Conservation (phyloP, 2,113 vertebrate genomes). For the Diglossa brunneiventris region DNA sequence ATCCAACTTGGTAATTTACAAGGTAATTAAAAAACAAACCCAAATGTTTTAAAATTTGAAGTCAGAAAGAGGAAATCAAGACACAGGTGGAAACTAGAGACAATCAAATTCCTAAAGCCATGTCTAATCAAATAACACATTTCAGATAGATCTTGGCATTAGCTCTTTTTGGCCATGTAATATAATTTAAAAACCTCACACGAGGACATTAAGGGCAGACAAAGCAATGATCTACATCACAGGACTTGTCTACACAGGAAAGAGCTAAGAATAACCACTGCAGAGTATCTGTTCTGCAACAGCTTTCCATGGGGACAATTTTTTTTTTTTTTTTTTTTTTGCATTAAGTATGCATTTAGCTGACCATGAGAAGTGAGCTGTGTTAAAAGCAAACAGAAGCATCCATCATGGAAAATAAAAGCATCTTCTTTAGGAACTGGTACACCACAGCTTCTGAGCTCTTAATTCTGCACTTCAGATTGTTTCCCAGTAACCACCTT, state of each 20-base stretch:
- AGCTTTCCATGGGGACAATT: background rate
- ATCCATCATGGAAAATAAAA: background rate
- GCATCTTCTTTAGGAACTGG: background rate
- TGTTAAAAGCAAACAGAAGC: background rate
- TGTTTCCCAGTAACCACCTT: background rate
- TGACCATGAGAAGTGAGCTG: background rate
- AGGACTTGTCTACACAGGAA: background rate
- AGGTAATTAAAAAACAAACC: background rate
- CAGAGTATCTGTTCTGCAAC: background rate
- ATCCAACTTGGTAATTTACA: background rate
- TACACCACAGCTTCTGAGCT: background rate
- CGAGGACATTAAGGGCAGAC: background rate
- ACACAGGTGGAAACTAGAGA: background rate
- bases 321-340: background rate
- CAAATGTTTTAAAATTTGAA: background rate
- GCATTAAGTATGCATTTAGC: background rate
- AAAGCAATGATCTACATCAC: background rate
- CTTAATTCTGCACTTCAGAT: background rate
- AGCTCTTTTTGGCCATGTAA: background rate
- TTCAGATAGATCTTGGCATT: background rate
- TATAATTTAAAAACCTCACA: background rate
- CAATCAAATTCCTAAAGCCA: background rate
- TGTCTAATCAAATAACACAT: background rate
- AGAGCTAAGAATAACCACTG: background rate
- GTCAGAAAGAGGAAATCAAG: background rate